Conservation (phyloP, 2,888 invertebrate genomes). For the Hipparchia sbordonii region DNA sequence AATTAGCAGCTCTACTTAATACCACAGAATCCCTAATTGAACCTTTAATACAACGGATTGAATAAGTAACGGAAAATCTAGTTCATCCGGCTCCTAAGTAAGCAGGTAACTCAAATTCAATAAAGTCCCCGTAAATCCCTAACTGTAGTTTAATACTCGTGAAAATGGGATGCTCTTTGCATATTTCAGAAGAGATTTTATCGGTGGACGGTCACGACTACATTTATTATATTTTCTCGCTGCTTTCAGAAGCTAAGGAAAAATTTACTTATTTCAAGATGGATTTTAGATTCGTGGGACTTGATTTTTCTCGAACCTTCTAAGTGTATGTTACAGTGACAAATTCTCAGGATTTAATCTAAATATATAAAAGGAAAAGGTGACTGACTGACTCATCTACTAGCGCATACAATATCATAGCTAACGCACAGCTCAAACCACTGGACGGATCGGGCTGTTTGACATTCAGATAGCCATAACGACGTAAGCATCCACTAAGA, state of each 20-base stretch:
- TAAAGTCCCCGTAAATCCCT: slow-evolving; percentile 21
- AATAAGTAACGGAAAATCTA: slow-evolving; percentile 4
- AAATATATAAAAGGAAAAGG: not conserved
- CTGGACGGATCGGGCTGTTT: too few species aligned
- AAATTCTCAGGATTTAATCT: not conserved
- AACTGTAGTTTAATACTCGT: slow-evolving; percentile 24
- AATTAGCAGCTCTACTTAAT: not conserved
- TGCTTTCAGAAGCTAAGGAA: slow-evolving; percentile 4
- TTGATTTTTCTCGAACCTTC: not conserved
- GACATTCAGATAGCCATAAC: too few species aligned
- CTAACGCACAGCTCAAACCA: too few species aligned
- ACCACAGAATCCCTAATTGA: too few species aligned
- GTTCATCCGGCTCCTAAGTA: not conserved
- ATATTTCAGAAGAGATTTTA: slow-evolving; percentile 18
- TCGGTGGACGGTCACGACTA: slow-evolving; percentile 13
- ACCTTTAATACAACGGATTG: not conserved
- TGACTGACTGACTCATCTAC: too few species aligned
- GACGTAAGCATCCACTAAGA: too few species aligned
- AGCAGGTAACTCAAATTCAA: slow-evolving; percentile 23
- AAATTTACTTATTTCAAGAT: not conserved
- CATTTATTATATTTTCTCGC: slow-evolving; percentile 14
- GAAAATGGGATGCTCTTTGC: slow-evolving; percentile 18
- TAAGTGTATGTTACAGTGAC: not conserved
- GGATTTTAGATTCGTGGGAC: not conserved
- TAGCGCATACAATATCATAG: too few species aligned